Percentiles rank a stretch among this genome's conserved stretches.
These are phyloP conservation scores for Zaprionus camerounensis DNA, from an alignment of 1,140 invertebrate species.

Conservation along the genomic window DNA sequence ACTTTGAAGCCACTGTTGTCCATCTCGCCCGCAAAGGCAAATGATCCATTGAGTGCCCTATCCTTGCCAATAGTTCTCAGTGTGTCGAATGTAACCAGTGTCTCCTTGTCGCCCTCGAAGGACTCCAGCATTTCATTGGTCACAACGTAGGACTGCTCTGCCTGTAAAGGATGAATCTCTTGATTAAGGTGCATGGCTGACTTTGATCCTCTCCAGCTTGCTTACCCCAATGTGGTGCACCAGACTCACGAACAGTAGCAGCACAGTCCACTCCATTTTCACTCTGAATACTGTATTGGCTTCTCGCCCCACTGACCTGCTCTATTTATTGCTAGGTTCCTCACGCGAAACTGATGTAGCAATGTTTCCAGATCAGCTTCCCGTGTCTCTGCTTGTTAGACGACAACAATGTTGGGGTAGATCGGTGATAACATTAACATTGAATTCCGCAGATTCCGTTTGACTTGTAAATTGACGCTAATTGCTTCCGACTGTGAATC, in stretches of 20 bases:
- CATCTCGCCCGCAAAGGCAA: conserved; percentile 67
- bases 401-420: conserved; percentile 51
- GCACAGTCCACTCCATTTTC: conserved; percentile 54
- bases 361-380: not conserved
- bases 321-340: conserved; percentile 50
- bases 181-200: not conserved
- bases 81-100: conserved; percentile 58
- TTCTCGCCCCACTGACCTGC: not conserved
- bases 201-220: not conserved
- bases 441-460: not conserved
- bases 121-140: conserved; percentile 68
- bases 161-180: conserved; percentile 30
- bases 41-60: conserved; percentile 64
- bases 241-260: conserved; percentile 35
- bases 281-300: not conserved
- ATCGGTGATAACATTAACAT: conserved; percentile 23
- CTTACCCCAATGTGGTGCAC: conserved; percentile 53
- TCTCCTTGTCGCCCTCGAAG: conserved; percentile 68
- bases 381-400: not conserved
- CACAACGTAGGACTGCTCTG: conserved; percentile 70
- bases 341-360: conserved; percentile 59
- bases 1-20: conserved; percentile 73
- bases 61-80: conserved; percentile 65
- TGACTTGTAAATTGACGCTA: not conserved
- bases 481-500: not conserved